Evolutionary conservation across 2,888 invertebrate genomes (phyloP).

Genomic region (Drosophila paranaensis): DNA sequence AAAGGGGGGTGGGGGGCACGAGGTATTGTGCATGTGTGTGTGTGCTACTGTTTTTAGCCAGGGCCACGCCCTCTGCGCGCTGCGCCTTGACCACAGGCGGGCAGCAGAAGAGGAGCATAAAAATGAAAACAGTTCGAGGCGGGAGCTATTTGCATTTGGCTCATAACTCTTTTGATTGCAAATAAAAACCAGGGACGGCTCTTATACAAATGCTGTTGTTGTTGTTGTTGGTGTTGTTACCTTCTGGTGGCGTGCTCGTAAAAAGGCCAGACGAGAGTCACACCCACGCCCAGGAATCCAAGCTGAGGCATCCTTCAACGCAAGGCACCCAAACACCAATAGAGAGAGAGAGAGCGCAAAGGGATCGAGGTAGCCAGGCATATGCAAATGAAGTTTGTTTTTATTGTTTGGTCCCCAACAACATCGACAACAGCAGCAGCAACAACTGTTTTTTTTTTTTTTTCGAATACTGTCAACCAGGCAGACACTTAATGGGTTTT

Average conservation of each 20-base stretch:
- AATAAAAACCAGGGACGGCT: conserved; percentile 62
- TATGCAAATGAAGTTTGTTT: conserved; percentile 74
- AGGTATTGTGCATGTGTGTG: background rate
- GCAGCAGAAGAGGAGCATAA: conserved; percentile 52
- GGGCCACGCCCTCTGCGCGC: background rate
- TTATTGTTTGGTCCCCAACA: conserved; percentile 61
- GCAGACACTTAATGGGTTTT: conserved; percentile 77
- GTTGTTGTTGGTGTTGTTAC: conserved; percentile 48
- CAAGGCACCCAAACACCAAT: conserved; percentile 31
- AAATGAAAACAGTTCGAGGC: conserved; percentile 55
- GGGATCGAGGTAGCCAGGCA: conserved; percentile 28
- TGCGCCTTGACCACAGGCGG: conserved; percentile 43
- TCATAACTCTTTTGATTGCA: conserved; percentile 81
- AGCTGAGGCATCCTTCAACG: conserved; percentile 63
- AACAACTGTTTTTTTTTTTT: conserved; percentile 20
- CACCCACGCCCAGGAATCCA: conserved; percentile 70
- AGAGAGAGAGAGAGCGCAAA: conserved; percentile 1
- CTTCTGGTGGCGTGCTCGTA: conserved; percentile 55
- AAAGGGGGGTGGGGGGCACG: background rate
- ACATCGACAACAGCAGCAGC: conserved; percentile 36
- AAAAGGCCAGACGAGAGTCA: conserved; percentile 65
- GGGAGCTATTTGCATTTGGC: conserved; percentile 73
- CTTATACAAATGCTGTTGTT: conserved; percentile 34
- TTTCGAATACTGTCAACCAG: conserved; percentile 73
- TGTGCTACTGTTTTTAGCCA: conserved; percentile 21